Percentiles rank a stretch among this genome's conserved stretches.
Conservation (phyloP, 2,797 vertebrate species). For the Falco concolor region DNA sequence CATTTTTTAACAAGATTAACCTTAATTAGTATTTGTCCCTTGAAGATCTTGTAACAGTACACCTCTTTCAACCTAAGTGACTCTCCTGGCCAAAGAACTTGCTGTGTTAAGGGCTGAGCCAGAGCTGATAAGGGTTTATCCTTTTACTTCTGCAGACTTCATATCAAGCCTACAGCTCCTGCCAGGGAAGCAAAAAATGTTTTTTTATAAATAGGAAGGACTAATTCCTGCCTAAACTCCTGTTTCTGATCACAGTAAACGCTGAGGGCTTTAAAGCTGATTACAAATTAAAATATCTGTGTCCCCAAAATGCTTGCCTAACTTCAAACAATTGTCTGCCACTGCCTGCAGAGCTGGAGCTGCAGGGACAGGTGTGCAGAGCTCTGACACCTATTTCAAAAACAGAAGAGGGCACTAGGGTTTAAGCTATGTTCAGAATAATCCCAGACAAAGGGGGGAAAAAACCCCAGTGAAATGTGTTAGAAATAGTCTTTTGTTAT, state of each 20-base stretch:
- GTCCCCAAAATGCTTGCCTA: background rate
- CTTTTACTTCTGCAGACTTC: background rate
- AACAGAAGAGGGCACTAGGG: conserved; percentile 55
- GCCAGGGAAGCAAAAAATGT: background rate
- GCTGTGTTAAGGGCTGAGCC: background rate
- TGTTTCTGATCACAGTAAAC: conserved; percentile 28
- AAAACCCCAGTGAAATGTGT: background rate
- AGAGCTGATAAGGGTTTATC: conserved; percentile 33
- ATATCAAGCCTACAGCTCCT: background rate
- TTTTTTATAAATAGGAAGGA: background rate
- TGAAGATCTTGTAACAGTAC: background rate
- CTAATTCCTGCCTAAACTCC: conserved; percentile 8
- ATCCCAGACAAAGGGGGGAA: background rate
- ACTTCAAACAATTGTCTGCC: background rate
- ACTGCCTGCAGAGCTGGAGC: background rate
- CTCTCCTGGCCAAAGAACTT: background rate
- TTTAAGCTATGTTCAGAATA: background rate
- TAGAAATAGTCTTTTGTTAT: background rate
- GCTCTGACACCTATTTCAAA: background rate
- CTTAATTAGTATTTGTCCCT: background rate
- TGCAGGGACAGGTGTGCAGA: background rate
- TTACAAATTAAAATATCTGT: conserved; percentile 20
- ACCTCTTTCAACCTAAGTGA: background rate
- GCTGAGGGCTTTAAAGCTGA: conserved; percentile 22
- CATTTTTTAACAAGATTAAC: background rate